Evolutionary conservation across 2,797 vertebrate species (phyloP).

Genomic region (Lemur catta): DNA sequence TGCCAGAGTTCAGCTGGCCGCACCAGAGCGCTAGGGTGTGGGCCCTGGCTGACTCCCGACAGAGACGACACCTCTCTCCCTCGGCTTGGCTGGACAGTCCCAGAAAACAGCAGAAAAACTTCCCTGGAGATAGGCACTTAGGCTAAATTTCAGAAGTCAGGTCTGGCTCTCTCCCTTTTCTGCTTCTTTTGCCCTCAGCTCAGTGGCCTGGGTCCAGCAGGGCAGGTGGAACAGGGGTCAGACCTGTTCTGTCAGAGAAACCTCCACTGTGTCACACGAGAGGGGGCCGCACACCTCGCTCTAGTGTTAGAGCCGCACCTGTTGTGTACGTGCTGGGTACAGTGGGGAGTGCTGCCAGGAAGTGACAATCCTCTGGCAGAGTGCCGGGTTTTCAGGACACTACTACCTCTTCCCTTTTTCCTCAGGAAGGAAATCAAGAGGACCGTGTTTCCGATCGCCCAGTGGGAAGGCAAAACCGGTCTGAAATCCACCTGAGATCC

Average conservation of each 20-base stretch:
- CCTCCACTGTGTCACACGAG: background rate
- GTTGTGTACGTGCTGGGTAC: too few species aligned
- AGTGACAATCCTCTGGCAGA: background rate
- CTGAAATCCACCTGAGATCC: background rate
- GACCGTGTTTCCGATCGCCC: background rate
- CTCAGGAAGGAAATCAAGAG: background rate
- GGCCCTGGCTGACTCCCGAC: background rate
- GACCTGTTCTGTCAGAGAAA: background rate
- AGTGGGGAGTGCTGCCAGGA: rapidly evolving
- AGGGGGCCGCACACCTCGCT: background rate
- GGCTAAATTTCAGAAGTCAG: background rate
- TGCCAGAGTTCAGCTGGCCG: conserved; percentile 6
- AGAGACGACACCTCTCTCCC: conserved; percentile 48
- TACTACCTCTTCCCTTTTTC: background rate
- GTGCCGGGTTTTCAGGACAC: background rate
- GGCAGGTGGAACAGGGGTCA: background rate
- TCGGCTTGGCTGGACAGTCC: background rate
- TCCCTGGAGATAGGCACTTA: background rate
- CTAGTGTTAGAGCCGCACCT: background rate
- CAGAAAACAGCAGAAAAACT: background rate
- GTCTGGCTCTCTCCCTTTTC: background rate
- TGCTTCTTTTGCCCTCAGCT: background rate
- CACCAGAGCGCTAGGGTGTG: background rate
- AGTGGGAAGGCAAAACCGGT: background rate
- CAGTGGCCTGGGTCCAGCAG: background rate